A percentile compares a stretch with the other conserved stretches of the same genome.
phyloP scores from a whole-genome alignment of 2,888 invertebrate genomes.

The Caenorhabditis virilis region DNA sequence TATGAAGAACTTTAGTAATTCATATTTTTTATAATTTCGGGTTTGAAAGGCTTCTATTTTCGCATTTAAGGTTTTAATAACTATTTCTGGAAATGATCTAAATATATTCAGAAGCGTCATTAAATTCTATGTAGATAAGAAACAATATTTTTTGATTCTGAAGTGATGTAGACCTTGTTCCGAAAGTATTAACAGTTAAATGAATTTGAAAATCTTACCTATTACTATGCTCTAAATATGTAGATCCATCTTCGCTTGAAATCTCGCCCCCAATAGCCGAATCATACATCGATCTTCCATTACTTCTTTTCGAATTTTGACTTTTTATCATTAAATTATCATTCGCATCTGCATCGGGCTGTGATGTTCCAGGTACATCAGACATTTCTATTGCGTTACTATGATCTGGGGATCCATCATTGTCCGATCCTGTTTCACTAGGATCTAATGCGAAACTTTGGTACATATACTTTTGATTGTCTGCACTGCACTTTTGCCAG shows the following conservation, averaged over 20 bases:
- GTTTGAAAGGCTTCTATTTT: no score
- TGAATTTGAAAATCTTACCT: no score
- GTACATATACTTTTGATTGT: conserved; percentile 57
- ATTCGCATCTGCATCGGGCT: conserved; percentile 3
- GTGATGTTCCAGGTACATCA: background rate
- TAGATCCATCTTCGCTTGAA: conserved; percentile 51
- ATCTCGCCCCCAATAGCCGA: conserved; percentile 57
- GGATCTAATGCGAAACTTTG: conserved; percentile 48
- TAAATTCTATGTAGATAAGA: no score
- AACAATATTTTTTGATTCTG: background rate
- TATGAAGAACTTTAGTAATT: no score
- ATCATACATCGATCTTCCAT: conserved; percentile 55
- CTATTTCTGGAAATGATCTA: no score
- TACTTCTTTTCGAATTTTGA: conserved; percentile 35
- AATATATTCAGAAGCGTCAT: no score
- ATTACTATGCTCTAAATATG: conserved; percentile 6
- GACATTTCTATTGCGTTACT: background rate
- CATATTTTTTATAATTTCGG: no score
- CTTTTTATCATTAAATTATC: conserved; percentile 21
- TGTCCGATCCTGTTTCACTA: conserved; percentile 23
- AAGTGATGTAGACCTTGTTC: no score
- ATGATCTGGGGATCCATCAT: conserved; percentile 11
- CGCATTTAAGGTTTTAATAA: no score
- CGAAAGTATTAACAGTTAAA: no score
- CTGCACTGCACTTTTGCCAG: conserved; percentile 45